Evolutionary conservation across 2,797 vertebrate species (phyloP), one percentile per base, ranked within the genome.

Genomic region (Molossus alvarezi): DNA sequence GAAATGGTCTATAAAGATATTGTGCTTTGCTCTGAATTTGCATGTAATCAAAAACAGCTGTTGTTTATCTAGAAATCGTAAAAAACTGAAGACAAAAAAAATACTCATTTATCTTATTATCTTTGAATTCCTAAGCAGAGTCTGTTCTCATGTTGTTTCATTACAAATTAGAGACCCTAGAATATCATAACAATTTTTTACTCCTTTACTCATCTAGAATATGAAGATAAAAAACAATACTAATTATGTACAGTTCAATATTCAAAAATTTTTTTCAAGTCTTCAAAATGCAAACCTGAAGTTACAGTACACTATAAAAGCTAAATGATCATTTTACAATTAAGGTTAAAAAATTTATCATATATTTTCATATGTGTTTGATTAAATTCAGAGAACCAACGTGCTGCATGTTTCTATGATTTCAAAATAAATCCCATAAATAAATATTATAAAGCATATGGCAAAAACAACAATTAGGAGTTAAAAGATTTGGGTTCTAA

Each of bases 41-140:
- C 62, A 94, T 90, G 82, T 95, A 96, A 96, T 69, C 55, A 84
- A 96, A 96, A 88, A 71, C 67, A 97, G 90, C 51, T 96, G 75
- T 53, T 80, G 15, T 84, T 94, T 95, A 96, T 65, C 80, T 73
- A 91, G 64, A 95, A 89, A 67, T 90, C 77, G 72, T 95, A 0
- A 93, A 96, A 94, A 69, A 84, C 21, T 76, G 6, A 93, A 76
- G 37, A 71, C 65, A 92, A 88, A 94, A 58, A 58, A 82, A 25
- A 45, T 10, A 88, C 1, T 77, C 71, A 88, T 29, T 83, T 75
- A 86, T n/a, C 33, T 94, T 82, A 60, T 37, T 62, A 92, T 76
- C 48, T 86, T 84, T 92, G 73, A 81, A 69, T 94, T 96, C 67
- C 41, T 88, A 77, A 94, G 48, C 4, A 90, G 3, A 91, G 6